Evolutionary conservation across 2,888 invertebrate genomes (phyloP).

Genomic region (Oxytorus armatus): DNA sequence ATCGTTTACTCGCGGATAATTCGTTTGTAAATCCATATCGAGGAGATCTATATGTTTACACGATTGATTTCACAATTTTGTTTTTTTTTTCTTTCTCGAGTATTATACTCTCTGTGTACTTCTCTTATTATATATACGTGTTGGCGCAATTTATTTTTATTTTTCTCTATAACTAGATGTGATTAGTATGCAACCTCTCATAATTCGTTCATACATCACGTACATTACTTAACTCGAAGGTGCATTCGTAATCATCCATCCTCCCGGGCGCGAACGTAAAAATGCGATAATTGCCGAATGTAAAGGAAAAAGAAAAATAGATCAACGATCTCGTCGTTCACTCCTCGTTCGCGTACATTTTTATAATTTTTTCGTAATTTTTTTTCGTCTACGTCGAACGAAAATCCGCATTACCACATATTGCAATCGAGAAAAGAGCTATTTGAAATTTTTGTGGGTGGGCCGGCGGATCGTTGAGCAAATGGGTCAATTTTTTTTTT

Average conservation of each 20-base stretch:
- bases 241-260: slow-evolving; percentile 43
- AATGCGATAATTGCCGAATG: slow-evolving; percentile 13
- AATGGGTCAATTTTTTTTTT: too few relatives aligned
- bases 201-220: slow-evolving; percentile 63
- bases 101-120: slow-evolving; percentile 38
- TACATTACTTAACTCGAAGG: slow-evolving; percentile 51
- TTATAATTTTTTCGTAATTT: slow-evolving; percentile 11
- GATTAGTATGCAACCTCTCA: slow-evolving; percentile 77
- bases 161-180: slow-evolving; percentile 78
- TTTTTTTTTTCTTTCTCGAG: slow-evolving; percentile 1
- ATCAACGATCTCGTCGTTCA: slow-evolving; percentile 20
- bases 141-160: slow-evolving; percentile 72
- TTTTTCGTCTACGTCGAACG: not conserved
- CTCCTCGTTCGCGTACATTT: slow-evolving; percentile 17
- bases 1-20: not conserved
- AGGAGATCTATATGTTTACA: slow-evolving; percentile 55
- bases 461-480: too few relatives aligned
- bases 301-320: slow-evolving; percentile 23
- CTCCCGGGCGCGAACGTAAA: not conserved
- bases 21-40: slow-evolving; percentile 65
- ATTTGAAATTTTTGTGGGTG: too few relatives aligned
- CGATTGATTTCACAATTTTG: slow-evolving; percentile 54
- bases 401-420: not conserved
- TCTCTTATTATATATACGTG: slow-evolving; percentile 66
- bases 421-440: too few relatives aligned